phyloP scores from a whole-genome alignment of 2,797 vertebrate species.

The Ctenopoma multispine region DNA sequence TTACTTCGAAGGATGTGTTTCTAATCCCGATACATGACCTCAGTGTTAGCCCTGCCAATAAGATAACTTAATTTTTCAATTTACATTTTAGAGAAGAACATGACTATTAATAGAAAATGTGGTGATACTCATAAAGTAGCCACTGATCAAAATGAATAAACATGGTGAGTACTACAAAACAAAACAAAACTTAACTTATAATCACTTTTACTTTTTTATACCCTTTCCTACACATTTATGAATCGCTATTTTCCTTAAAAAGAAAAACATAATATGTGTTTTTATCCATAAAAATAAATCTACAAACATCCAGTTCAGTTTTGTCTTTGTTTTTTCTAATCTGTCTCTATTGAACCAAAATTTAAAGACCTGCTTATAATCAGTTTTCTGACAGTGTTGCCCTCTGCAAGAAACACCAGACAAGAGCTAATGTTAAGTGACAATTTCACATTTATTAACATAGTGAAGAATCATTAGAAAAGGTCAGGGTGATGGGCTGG shows the following conservation, averaged over 20 bases:
- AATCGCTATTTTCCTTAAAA: no score
- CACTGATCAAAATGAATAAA: no score
- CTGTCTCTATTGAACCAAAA: constrained; percentile 32
- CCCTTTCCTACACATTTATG: no score
- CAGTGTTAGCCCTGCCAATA: no score
- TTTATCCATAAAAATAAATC: not conserved
- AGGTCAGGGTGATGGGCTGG: constrained; percentile 67
- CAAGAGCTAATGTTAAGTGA: constrained; percentile 73
- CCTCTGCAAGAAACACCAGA: constrained; percentile 48
- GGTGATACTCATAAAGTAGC: not conserved
- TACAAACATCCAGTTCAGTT: not conserved
- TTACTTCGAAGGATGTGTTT: no score
- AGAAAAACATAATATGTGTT: not conserved
- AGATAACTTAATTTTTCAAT: no score
- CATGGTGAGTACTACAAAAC: no score
- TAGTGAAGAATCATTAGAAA: constrained; percentile 67
- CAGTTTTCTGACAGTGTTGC: constrained; percentile 52
- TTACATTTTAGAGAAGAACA: no score
- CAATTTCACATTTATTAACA: constrained; percentile 76
- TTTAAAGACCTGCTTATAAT: constrained; percentile 47
- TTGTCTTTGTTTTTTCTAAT: constrained; percentile 24
- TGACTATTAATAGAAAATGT: no score
- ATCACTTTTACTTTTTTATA: no score
- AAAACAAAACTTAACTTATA: no score
- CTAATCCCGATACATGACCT: no score